A percentile compares a stretch with the other conserved stretches of the same genome.
These are phyloP conservation scores for Delichon dasypus DNA, from an alignment of 2,797 vertebrate genomes.

Conservation along the genomic window DNA sequence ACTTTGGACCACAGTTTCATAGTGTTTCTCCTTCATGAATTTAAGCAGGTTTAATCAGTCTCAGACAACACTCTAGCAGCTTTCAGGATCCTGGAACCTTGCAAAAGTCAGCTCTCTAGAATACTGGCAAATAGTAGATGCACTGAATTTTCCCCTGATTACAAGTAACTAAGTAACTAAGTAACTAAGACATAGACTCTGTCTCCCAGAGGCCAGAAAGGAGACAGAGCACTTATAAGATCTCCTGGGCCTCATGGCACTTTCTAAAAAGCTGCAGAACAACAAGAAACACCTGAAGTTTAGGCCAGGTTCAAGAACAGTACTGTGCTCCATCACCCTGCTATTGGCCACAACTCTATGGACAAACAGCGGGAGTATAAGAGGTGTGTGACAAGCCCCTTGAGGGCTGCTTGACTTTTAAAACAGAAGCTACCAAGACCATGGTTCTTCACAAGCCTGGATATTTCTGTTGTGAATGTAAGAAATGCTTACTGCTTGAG, in stretches of 20 bases:
- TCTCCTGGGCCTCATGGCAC: neutral
- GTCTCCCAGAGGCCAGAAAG: neutral
- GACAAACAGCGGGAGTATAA: accelerated
- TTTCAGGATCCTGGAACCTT: neutral
- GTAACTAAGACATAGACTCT: neutral
- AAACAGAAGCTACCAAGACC: neutral
- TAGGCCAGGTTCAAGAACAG: neutral
- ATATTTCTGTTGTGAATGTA: neutral
- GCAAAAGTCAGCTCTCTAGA: neutral
- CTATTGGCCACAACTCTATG: neutral
- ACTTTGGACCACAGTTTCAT: neutral
- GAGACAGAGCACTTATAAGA: neutral
- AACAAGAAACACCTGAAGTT: neutral
- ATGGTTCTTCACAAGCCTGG: neutral
- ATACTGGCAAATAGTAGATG: neutral
- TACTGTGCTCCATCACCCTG: neutral
- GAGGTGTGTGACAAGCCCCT: neutral
- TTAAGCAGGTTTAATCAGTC: neutral
- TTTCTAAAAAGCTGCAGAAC: neutral
- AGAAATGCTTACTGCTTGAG: neutral
- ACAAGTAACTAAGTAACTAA: neutral
- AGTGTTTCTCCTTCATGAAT: neutral
- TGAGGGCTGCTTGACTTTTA: neutral
- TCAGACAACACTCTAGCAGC: neutral
- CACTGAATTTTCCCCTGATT: neutral